Percentiles rank a stretch among this genome's conserved stretches.
Conservation (phyloP, 2,888 invertebrate species). For the Rotaria socialis region DNA sequence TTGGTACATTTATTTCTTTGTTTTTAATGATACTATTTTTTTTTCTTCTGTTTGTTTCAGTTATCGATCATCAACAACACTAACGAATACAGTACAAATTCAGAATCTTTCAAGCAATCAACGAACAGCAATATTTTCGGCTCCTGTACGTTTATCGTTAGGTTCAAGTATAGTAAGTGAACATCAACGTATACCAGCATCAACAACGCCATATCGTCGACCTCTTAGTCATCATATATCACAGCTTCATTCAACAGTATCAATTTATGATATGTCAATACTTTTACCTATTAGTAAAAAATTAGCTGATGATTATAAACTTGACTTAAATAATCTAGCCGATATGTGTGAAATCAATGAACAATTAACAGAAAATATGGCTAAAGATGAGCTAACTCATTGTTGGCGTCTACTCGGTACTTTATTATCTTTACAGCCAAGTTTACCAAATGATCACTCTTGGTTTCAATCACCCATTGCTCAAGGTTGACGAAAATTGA, state of each 20-base stretch:
- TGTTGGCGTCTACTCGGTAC: background rate
- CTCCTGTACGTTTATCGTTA: background rate
- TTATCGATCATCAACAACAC: background rate
- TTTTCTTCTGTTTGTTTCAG: too few species aligned
- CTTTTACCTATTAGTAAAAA: conserved; percentile 5
- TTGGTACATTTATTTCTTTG: background rate
- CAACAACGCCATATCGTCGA: background rate
- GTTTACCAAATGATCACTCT: background rate
- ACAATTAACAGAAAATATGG: background rate
- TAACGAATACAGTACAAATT: background rate
- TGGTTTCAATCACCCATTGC: conserved; percentile 28
- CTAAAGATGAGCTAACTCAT: background rate
- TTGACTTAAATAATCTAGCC: background rate
- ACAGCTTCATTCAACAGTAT: background rate
- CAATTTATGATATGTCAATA: conserved; percentile 3
- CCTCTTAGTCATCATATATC: background rate
- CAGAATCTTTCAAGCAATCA: background rate
- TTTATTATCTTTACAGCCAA: background rate
- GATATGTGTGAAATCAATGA: conserved; percentile 22
- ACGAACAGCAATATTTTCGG: background rate
- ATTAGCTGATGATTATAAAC: conserved; percentile 20
- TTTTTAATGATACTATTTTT: background rate
- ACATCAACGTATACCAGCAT: background rate
- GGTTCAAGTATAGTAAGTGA: background rate
- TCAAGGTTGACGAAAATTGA: background rate